Evolutionary conservation across 2,797 vertebrate species (phyloP), one percentile per base, ranked within the genome.

Genomic region (Margarornis squamiger): DNA sequence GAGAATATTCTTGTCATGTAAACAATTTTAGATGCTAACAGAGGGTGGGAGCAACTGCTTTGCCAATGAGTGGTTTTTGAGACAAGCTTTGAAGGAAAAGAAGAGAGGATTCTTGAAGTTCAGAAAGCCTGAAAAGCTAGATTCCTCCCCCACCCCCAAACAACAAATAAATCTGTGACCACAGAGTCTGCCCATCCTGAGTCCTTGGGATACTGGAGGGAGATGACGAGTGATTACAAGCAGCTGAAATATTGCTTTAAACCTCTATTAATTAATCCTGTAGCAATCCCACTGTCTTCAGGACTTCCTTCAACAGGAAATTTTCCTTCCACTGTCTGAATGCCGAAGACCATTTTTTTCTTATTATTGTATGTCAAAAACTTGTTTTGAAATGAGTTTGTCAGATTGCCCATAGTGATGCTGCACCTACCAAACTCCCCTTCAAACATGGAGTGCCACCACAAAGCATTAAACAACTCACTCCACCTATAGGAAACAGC

Each of bases 301-400:
- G 57, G 78, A 58, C 67, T 96, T 96, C 89, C 88, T 92, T 77
- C 6, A 7, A 71, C 46, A 88, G 90, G 80, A 94, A 84, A n/a
- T 52, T 73, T 93, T 92, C 51, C 32, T 80, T 77, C 51, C 3
- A 2, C 54, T 41, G 18, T 58, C 87, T 81, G 89, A 81, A 81
- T 36, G 19, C 59, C 39, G 63, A 52, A 86, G 48, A 74, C 14
- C 8, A 32, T 36, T 71, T 51, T 55, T 58, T 73, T 16, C 12
- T 52, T 86, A 3, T 34, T 80, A 29, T 79, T 75, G 7, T 67
- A 45, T 57, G 12, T 88, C 26, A 62, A 84, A 86, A 94, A 23
- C n/a, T 41, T 78, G 14, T 63, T 93, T 90, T 86, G 82, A 86
- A 86, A 81, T 32, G 12, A 54, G 57, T 70, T 66, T 86, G 12